Evolutionary conservation across 64 coral and sea anemone species (phyloP), one percentile per base, ranked within the genome.

Genomic region (Acropora tenuis): DNA sequence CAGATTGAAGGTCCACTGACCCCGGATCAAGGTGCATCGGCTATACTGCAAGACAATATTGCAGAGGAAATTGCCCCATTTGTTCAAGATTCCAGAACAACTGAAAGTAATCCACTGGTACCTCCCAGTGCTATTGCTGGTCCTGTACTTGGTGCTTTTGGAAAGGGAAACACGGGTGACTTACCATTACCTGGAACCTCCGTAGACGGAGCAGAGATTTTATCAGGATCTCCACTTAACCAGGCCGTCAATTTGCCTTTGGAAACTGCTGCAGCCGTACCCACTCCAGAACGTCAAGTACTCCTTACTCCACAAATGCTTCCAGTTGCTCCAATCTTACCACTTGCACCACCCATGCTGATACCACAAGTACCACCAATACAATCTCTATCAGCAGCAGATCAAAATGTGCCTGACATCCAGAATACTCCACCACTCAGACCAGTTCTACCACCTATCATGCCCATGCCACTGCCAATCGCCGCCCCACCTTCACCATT

Each of bases 41-140:
- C 61, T 71, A 85, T 71, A 71, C 43, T 85, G 19, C 82, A 85
- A 85, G 65, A 85, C 65, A 72, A 68, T 30, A 44, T 45, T 49
- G 65, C 82, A 48, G 63, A 85, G 63, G 42, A 59, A 49, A 68
- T 66, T 71, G 13, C 82, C 18, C 82, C 82, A 49, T 72, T 85
- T 49, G 44, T 68, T 13, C 82, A 85, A 15, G 82, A 71, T n/a
- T 8, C 82, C 40, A 46, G 43, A 47, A 16, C 66, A 44, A 49
- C 44, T 16, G 46, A 17, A 7, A 50, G 3, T n/a, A 68, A 17
- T 30, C 82, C 82, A 48, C 49, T 85, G 6, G 47, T 85, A 47
- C 82, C 82, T 19, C 82, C 82, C 17, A 72, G 63, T 85, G 82
- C 63, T 13, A 85, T 85, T 12, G 65, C 63, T 2, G 82, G 63